A percentile compares a stretch with the other conserved stretches of the same genome.
phyloP scores from a whole-genome alignment of 2,888 invertebrate genomes.

The Falcaria lacertinaria region DNA sequence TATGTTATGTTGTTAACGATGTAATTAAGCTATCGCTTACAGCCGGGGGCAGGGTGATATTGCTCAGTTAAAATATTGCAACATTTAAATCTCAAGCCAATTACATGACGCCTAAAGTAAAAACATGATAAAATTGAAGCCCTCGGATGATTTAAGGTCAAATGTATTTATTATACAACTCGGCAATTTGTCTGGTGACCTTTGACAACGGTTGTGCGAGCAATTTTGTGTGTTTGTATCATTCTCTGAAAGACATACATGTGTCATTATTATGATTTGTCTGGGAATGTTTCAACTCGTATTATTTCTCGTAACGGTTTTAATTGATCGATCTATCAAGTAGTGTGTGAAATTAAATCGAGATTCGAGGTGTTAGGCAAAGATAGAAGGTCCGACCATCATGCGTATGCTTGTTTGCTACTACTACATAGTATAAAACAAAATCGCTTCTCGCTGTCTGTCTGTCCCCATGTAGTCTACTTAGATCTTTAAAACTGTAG shows the following conservation, averaged over 20 bases:
- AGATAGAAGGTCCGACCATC: too few species aligned
- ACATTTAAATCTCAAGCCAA: neutral
- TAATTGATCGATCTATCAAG: too few species aligned
- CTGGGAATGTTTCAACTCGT: neutral
- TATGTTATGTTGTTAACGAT: constrained; percentile 23
- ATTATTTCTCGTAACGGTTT: too few species aligned
- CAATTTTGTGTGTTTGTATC: neutral
- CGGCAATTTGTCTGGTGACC: neutral
- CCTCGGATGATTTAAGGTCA: neutral
- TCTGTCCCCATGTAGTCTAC: too few species aligned
- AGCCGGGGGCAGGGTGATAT: constrained; percentile 5
- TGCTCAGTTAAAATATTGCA: constrained; percentile 3
- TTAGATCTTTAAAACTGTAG: too few species aligned
- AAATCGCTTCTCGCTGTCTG: too few species aligned
- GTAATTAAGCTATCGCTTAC: constrained; percentile 26
- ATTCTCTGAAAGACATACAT: neutral
- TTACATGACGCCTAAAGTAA: neutral
- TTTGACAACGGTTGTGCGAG: neutral
- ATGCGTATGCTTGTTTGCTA: too few species aligned
- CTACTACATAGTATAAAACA: too few species aligned
- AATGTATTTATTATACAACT: neutral
- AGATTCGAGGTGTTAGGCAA: too few species aligned
- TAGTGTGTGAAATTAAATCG: too few species aligned
- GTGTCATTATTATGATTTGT: neutral
- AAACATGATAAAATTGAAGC: neutral